Conservation (phyloP, 2,888 invertebrate genomes). For the Timema podura region DNA sequence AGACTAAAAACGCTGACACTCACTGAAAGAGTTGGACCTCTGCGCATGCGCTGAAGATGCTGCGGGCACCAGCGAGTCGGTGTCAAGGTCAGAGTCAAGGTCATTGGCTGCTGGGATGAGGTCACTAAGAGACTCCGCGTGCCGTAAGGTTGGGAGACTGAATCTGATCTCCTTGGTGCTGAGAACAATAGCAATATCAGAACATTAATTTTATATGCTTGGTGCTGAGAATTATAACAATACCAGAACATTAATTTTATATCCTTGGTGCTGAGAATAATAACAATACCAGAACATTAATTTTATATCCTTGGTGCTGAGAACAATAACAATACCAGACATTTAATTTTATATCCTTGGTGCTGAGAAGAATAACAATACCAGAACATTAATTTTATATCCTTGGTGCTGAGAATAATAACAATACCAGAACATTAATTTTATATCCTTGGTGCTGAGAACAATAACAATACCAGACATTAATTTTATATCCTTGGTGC, state of each 20-base stretch:
- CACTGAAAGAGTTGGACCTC: conserved; percentile 66
- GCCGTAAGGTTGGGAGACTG: conserved; percentile 37
- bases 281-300: no score
- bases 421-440: no score
- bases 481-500: no score
- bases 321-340: no score
- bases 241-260: neutral
- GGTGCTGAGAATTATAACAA: neutral
- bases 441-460: no score
- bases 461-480: no score
- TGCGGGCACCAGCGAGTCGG: conserved; percentile 41
- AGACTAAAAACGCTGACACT: conserved; percentile 41
- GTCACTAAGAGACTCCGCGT: conserved; percentile 37
- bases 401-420: no score
- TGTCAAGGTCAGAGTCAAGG: conserved; percentile 48
- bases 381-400: no score
- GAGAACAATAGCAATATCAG: conserved; percentile 38
- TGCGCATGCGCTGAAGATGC: conserved; percentile 47
- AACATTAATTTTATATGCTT: conserved; percentile 39
- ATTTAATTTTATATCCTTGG: no score
- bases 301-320: no score
- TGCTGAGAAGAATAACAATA: no score
- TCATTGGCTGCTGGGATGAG: conserved; percentile 31
- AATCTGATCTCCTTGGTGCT: conserved; percentile 42
- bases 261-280: no score